These are phyloP conservation scores for Aporrectodea caliginosa DNA, from an alignment of 1,140 invertebrate genomes.

Conservation along the genomic window DNA sequence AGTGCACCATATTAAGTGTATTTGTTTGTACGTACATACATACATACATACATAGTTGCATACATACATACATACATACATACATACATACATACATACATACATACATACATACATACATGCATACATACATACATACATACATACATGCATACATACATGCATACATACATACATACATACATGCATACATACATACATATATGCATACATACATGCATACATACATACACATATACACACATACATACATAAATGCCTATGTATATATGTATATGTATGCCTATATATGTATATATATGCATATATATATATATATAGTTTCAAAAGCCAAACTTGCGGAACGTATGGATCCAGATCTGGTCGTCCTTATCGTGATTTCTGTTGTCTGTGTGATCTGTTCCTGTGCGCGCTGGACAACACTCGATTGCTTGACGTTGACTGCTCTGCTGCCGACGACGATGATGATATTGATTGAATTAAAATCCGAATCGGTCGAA, in stretches of 20 bases:
- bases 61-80: not conserved
- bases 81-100: not conserved
- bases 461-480: too few relatives aligned
- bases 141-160: not conserved
- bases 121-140: not conserved
- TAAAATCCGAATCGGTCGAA: too few relatives aligned
- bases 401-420: too few relatives aligned
- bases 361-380: not conserved
- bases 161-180: not conserved
- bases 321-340: too few relatives aligned
- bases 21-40: not conserved
- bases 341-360: not conserved
- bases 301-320: not conserved
- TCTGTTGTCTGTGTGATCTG: not conserved
- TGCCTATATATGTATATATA: not conserved
- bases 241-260: not conserved
- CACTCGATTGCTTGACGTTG: too few relatives aligned
- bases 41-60: not conserved
- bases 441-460: too few relatives aligned
- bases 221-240: not conserved
- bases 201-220: conserved; percentile 3
- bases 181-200: not conserved
- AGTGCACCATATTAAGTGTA: too few relatives aligned
- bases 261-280: not conserved
- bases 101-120: not conserved